Conservation (phyloP, 2,888 invertebrate species). For the Caenorhabditis japonica region DNA sequence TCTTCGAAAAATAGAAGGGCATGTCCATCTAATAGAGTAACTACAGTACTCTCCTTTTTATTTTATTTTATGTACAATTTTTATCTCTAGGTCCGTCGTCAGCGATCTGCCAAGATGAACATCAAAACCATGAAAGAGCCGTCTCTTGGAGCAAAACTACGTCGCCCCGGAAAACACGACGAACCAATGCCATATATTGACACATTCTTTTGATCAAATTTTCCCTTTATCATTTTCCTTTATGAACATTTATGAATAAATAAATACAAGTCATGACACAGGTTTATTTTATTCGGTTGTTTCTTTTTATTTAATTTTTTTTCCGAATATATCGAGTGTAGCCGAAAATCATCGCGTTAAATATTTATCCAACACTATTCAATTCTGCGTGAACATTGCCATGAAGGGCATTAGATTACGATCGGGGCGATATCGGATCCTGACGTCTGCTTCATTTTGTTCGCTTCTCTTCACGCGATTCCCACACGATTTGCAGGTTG, state of each 20-base stretch:
- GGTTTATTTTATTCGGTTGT: too few relatives aligned
- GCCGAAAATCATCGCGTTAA: constrained; percentile 1
- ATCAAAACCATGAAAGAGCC: constrained; percentile 56
- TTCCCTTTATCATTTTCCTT: constrained; percentile 2
- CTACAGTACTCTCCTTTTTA: too few relatives aligned
- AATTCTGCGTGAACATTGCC: constrained; percentile 13
- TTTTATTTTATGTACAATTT: too few relatives aligned
- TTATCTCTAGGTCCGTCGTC: constrained; percentile 52
- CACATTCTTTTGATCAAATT: constrained; percentile 34
- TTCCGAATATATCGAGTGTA: too few relatives aligned
- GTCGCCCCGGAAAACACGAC: constrained; percentile 59
- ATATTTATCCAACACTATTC: constrained; percentile 28
- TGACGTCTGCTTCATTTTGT: too few relatives aligned
- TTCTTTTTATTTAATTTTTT: too few relatives aligned
- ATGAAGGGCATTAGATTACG: constrained; percentile 14
- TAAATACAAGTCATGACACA: too few relatives aligned
- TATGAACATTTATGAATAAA: too few relatives aligned
- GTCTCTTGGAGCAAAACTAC: constrained; percentile 34
- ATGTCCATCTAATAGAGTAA: too few relatives aligned
- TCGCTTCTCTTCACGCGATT: constrained; percentile 3
- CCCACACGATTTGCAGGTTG: constrained; percentile 16
- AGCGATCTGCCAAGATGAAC: constrained; percentile 52
- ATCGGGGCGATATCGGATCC: too few relatives aligned
- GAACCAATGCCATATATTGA: constrained; percentile 53
- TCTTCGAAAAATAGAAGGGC: too few relatives aligned